phyloP scores from a whole-genome alignment of 2,113 vertebrate species.

The Pimephales promelas region DNA sequence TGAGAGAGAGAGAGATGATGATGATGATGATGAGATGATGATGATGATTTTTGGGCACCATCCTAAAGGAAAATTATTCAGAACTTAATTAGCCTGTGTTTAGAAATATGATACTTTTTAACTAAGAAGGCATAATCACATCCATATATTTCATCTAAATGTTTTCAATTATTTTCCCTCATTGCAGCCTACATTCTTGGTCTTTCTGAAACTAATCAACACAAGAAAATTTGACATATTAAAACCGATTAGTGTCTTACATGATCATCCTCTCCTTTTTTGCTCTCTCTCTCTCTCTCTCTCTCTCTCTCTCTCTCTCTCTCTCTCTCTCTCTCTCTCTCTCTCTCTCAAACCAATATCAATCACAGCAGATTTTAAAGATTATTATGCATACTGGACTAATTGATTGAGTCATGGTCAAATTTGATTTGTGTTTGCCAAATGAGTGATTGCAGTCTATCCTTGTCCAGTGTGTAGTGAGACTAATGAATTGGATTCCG shows the following conservation, averaged over 20 bases:
- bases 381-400: conserved; percentile 14
- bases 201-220: background rate
- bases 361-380: conserved; percentile 16
- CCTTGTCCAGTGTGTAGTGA: conserved; percentile 1
- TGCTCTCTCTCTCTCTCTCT: background rate
- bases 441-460: conserved; percentile 19
- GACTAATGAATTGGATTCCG: conserved; percentile 8
- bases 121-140: background rate
- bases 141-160: background rate
- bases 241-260: conserved; percentile 11
- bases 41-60: background rate
- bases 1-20: background rate
- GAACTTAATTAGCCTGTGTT: background rate
- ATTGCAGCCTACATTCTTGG: background rate
- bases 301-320: background rate
- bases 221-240: background rate
- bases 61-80: no score
- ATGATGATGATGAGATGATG: background rate
- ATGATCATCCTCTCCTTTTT: background rate
- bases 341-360: background rate
- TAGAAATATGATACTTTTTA: background rate
- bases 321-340: background rate
- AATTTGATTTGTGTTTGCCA: conserved; percentile 12
- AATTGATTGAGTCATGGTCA: conserved; percentile 34
- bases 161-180: background rate